Percentiles rank a stretch among this genome's conserved stretches.
These are phyloP conservation scores for Pocillopora meandrina DNA, from an alignment of 92 coral and sea anemone species.

Conservation along the genomic window DNA sequence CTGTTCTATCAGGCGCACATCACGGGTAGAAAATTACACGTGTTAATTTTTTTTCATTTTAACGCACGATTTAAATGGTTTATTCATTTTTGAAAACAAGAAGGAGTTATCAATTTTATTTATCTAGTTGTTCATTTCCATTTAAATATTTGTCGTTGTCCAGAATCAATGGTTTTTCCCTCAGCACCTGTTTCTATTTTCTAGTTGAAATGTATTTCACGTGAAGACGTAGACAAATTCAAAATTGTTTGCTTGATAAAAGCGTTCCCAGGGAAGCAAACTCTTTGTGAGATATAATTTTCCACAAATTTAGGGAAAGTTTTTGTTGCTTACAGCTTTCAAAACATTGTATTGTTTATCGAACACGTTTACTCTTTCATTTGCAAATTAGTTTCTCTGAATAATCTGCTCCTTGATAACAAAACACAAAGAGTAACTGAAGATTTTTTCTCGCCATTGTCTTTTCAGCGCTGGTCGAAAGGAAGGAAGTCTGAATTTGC, in stretches of 20 bases:
- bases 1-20: too few relatives aligned
- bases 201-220: constrained; percentile 10
- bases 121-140: constrained; percentile 8
- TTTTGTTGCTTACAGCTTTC: background rate
- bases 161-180: constrained; percentile 81
- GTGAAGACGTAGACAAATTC: constrained; percentile 15
- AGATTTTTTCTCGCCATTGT: background rate
- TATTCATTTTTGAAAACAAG: constrained; percentile 8
- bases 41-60: too few relatives aligned
- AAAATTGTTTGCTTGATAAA: background rate
- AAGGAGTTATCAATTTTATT: constrained; percentile 7
- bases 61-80: background rate
- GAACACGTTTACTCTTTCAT: constrained; percentile 21
- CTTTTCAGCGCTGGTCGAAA: constrained; percentile 1
- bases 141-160: constrained; percentile 35
- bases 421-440: background rate
- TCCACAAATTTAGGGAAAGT: background rate
- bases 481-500: background rate
- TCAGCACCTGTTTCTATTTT: constrained; percentile 60
- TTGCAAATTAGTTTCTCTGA: constrained; percentile 43
- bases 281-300: background rate
- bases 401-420: constrained; percentile 11
- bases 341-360: constrained; percentile 10
- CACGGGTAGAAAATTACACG: too few relatives aligned
- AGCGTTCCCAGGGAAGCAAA: constrained; percentile 27